Percentiles rank a stretch among this genome's conserved stretches.
Conservation (phyloP, 2,113 vertebrate species). For the Daubentonia madagascariensis region DNA sequence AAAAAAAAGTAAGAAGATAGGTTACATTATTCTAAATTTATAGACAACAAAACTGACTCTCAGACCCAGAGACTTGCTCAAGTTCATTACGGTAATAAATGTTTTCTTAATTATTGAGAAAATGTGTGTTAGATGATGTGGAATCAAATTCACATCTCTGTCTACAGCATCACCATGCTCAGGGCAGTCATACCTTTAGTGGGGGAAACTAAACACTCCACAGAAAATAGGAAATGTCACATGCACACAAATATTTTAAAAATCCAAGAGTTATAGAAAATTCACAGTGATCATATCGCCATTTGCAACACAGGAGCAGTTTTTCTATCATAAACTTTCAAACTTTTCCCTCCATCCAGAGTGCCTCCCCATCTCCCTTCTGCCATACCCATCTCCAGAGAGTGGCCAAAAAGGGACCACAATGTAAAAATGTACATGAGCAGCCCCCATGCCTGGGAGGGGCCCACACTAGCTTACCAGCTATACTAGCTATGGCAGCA, state of each 20-base stretch:
- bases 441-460: too few relatives aligned
- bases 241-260: neutral
- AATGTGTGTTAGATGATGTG: neutral
- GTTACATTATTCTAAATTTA: neutral
- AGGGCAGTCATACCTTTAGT: neutral
- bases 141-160: neutral
- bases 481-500: too few relatives aligned
- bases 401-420: neutral
- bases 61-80: neutral
- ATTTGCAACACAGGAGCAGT: neutral
- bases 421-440: rapidly evolving
- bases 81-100: neutral
- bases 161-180: neutral
- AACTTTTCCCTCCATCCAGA: neutral
- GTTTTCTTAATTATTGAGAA: neutral
- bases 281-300: neutral
- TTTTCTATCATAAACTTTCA: neutral
- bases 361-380: neutral
- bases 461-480: neutral
- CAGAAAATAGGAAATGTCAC: neutral
- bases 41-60: neutral
- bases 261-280: neutral
- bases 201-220: neutral
- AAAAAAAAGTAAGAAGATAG: neutral
- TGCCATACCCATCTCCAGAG: neutral